Conservation (phyloP, 2,113 vertebrate genomes). For the Rhodinocichla rosea region DNA sequence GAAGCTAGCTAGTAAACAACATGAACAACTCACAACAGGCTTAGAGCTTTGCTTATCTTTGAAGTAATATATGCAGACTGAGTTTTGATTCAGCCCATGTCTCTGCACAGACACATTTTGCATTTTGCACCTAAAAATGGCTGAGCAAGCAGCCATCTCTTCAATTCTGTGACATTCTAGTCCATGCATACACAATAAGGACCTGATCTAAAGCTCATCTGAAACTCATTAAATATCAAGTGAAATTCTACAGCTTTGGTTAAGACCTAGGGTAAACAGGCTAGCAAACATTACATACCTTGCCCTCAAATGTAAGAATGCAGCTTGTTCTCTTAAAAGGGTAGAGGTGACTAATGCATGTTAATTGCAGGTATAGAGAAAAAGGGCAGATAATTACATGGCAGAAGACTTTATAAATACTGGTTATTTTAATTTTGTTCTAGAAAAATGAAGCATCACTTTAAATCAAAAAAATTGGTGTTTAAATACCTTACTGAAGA, state of each 20-base stretch:
- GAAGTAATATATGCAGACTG: background rate
- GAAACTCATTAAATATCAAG: background rate
- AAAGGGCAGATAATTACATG: background rate
- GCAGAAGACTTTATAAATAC: background rate
- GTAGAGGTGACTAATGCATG: background rate
- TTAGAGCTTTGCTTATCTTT: slow-evolving; percentile 1
- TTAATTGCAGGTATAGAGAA: background rate
- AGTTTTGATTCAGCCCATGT: slow-evolving; percentile 32
- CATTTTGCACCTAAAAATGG: slow-evolving; percentile 31
- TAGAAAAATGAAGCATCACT: slow-evolving; percentile 68
- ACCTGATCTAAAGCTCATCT: background rate
- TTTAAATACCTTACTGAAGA: slow-evolving; percentile 75
- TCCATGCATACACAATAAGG: background rate
- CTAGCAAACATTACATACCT: background rate
- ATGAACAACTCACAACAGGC: slow-evolving; percentile 19
- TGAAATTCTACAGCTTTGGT: background rate
- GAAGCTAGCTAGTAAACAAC: slow-evolving; percentile 51
- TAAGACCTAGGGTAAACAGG: background rate
- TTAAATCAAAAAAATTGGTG: slow-evolving; percentile 3
- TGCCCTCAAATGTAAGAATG: background rate
- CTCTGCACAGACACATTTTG: slow-evolving; percentile 17
- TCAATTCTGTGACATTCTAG: background rate
- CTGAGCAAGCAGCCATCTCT: slow-evolving; percentile 27
- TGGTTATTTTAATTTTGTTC: background rate
- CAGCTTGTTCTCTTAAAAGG: background rate